These are phyloP conservation scores for Mugil cephalus DNA, from an alignment of 2,113 vertebrate species.

Conservation along the genomic window DNA sequence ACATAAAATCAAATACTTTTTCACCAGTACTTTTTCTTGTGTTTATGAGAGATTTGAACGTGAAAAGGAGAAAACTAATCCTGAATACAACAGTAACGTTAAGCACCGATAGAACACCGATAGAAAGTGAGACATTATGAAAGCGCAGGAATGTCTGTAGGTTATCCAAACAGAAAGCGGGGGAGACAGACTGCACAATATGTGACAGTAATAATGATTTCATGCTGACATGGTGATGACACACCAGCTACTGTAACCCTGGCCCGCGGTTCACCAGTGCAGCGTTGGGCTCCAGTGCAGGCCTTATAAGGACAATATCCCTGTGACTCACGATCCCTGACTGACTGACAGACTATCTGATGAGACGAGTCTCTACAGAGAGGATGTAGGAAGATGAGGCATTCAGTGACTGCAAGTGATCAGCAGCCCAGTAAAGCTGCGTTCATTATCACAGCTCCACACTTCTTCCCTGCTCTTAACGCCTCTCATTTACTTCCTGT, in stretches of 20 bases:
- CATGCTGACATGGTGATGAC: conserved; percentile 56
- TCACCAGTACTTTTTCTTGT: too few species aligned
- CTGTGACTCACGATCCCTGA: conserved; percentile 38
- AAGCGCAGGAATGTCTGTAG: not conserved
- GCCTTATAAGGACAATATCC: conserved; percentile 72
- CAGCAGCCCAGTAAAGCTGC: not conserved
- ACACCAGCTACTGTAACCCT: conserved; percentile 51
- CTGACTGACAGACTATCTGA: conserved; percentile 23
- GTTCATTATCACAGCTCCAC: conserved; percentile 30
- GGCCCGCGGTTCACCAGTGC: conserved; percentile 23
- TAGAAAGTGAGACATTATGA: conserved; percentile 13
- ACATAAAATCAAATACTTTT: too few species aligned
- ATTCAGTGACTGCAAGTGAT: conserved; percentile 16
- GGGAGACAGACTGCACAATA: conserved; percentile 25
- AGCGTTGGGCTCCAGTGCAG: conserved; percentile 20
- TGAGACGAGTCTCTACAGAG: conserved; percentile 12
- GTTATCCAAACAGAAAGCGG: conserved; percentile 14
- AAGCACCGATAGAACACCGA: not conserved
- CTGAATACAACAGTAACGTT: not conserved
- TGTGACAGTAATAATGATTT: conserved; percentile 47
- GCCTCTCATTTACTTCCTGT: conserved; percentile 38
- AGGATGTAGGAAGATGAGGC: conserved; percentile 13
- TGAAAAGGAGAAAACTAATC: not conserved
- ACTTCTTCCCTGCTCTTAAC: conserved; percentile 24
- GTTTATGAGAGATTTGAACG: too few species aligned